A percentile compares a stretch with the other conserved stretches of the same genome.
These are phyloP conservation scores for Drymonia ruficornis DNA, from an alignment of 2,888 invertebrate species.

Conservation along the genomic window DNA sequence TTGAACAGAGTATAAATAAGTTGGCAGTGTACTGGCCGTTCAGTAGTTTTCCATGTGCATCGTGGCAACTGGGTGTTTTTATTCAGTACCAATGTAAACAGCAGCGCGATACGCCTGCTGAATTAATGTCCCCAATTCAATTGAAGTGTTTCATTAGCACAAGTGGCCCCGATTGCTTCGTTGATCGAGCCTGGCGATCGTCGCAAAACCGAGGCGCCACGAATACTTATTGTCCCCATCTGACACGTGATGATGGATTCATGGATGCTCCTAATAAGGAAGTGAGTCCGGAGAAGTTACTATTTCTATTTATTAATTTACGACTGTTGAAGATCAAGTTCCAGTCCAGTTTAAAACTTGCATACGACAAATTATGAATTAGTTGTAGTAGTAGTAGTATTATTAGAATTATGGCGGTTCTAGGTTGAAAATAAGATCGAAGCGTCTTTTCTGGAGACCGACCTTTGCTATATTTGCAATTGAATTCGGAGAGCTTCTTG, in stretches of 20 bases:
- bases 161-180: conserved; percentile 84
- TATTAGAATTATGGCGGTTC: too few relatives aligned
- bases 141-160: conserved; percentile 84
- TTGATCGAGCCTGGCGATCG: conserved; percentile 67
- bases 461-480: too few relatives aligned
- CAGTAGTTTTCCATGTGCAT: conserved; percentile 28
- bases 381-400: too few relatives aligned
- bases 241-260: conserved; percentile 42
- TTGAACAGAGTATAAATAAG: not conserved
- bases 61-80: conserved; percentile 39
- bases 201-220: conserved; percentile 63
- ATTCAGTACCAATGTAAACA: conserved; percentile 67
- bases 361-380: too few relatives aligned
- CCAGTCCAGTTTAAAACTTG: not conserved
- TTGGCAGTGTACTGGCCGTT: not conserved
- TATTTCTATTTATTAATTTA: conserved; percentile 5
- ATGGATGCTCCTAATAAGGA: conserved; percentile 37
- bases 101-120: conserved; percentile 62
- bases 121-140: conserved; percentile 84
- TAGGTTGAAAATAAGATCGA: too few relatives aligned
- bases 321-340: not conserved
- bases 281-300: conserved; percentile 16
- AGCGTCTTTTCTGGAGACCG: too few relatives aligned
- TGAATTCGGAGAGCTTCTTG: too few relatives aligned
- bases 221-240: conserved; percentile 24